These are phyloP conservation scores for Callorhinus ursinus DNA, from an alignment of 2,113 vertebrate genomes.

Conservation along the genomic window DNA sequence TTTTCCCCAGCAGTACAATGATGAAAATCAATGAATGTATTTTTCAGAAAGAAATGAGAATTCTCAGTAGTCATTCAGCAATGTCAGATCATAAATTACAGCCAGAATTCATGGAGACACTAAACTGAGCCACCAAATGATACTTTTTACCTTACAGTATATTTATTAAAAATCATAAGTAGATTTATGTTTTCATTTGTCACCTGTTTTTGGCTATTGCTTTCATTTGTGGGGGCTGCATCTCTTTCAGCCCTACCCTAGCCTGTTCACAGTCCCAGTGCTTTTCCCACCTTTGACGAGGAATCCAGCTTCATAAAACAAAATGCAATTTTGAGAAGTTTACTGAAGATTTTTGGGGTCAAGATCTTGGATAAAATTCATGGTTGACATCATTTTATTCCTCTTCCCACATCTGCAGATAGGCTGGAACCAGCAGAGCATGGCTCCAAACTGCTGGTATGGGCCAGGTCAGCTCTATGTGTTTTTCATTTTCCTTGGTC, in stretches of 20 bases:
- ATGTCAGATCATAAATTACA: neutral
- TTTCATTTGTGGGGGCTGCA: neutral
- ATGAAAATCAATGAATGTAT: constrained; percentile 14
- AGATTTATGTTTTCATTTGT: neutral
- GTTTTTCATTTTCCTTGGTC: neutral
- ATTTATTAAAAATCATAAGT: neutral
- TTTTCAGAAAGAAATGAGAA: constrained; percentile 36
- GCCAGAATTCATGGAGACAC: neutral
- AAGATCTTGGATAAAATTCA: neutral
- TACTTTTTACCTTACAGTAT: neutral
- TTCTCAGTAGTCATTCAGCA: neutral
- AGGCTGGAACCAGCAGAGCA: neutral
- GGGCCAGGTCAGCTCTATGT: neutral
- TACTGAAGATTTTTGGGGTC: neutral
- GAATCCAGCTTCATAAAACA: neutral
- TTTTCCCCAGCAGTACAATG: neutral
- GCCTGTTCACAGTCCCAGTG: too few species aligned
- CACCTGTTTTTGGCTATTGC: neutral
- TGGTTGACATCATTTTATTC: neutral
- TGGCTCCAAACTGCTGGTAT: neutral
- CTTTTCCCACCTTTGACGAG: neutral
- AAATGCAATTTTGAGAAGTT: neutral
- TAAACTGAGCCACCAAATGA: neutral
- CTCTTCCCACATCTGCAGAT: neutral
- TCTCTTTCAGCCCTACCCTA: neutral